Evolutionary conservation across 2,113 vertebrate species (phyloP), one percentile per base, ranked within the genome.

Genomic region (Dolichallabes microphthalmus): DNA sequence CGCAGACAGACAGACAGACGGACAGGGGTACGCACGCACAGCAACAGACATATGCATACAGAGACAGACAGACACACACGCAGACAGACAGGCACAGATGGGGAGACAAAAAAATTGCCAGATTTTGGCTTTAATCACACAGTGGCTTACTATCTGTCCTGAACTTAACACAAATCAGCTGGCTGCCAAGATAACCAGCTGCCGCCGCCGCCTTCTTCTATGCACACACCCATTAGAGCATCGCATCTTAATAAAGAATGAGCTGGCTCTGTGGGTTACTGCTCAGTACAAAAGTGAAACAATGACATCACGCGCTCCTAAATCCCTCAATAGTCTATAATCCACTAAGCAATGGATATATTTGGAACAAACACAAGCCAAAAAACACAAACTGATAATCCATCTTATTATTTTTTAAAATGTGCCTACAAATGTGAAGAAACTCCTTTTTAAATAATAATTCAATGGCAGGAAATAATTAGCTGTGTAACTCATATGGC

Each of bases 141-240:
- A 89, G 86, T 86, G 82, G 84, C 77, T 86, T 61, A 81, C 84
- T 89, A 89, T 89, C 86, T 75, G 61, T 58, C 66, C 82, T 60
- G 32, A 50, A 30, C 86, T 83, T 63, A 84, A 92, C 90, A 91
- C 85, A 87, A 79, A 88, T 82, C 89, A 82, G 15, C 61, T 82
- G 86, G 64, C 80, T 83, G 79, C 90, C 85, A 86, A 84, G 84
- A 89, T 89, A 73, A 86, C 88, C 94, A 94, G 92, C 93, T 93
- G 93, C 91, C 88, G 32, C 55, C 88, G 83, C 91, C 71, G 88
- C 76, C 88, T 50, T 61, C 87, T 85, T 91, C 71, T 89, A 83
- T 85, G 89, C 60, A 66, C 89, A 84, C 86, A 89, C 57, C 61
- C 89, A 85, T 94, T 91, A 94, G 82, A 87, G 91, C 77, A 82